These are phyloP conservation scores for Microctenopoma steveboyesi DNA, from an alignment of 2,797 vertebrate species.

Conservation along the genomic window DNA sequence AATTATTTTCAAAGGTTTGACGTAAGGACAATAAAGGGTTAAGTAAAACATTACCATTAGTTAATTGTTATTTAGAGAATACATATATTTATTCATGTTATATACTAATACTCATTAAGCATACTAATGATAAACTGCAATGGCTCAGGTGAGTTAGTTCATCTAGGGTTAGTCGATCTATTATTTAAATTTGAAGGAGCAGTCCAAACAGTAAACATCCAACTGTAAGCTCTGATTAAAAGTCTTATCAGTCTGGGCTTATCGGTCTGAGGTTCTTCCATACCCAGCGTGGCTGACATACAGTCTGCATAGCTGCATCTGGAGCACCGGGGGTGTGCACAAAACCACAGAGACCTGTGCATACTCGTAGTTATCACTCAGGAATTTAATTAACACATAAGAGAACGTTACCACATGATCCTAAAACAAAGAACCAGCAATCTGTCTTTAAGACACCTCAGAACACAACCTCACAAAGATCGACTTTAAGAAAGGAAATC, in stretches of 20 bases:
- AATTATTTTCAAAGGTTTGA: not conserved
- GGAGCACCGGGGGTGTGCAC: slow-evolving; percentile 60
- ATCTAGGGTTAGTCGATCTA: slow-evolving; percentile 54
- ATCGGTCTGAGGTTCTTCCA: slow-evolving; percentile 20
- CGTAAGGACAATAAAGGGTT: not conserved
- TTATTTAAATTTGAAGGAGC: slow-evolving; percentile 48
- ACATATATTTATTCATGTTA: not conserved
- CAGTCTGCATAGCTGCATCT: slow-evolving; percentile 59
- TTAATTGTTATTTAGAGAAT: not conserved
- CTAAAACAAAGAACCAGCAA: slow-evolving; percentile 64
- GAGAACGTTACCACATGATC: slow-evolving; percentile 62
- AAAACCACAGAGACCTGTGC: slow-evolving; percentile 69
- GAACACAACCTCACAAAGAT: not conserved
- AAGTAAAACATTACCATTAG: not conserved
- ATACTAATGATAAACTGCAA: slow-evolving; percentile 42
- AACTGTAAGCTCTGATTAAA: slow-evolving; percentile 56
- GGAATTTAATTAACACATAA: slow-evolving; percentile 80
- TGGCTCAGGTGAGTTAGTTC: slow-evolving; percentile 50
- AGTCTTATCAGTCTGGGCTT: slow-evolving; percentile 34
- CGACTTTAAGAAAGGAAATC: slow-evolving; percentile 14
- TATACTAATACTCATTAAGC: slow-evolving; percentile 2
- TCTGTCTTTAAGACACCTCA: slow-evolving; percentile 21
- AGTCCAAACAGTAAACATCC: slow-evolving; percentile 52
- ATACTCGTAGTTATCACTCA: slow-evolving; percentile 75
- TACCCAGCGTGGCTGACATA: slow-evolving; percentile 43